Evolutionary conservation across 2,113 vertebrate species (phyloP), one percentile per base, ranked within the genome.

Genomic region (Ceratotherium simum): DNA sequence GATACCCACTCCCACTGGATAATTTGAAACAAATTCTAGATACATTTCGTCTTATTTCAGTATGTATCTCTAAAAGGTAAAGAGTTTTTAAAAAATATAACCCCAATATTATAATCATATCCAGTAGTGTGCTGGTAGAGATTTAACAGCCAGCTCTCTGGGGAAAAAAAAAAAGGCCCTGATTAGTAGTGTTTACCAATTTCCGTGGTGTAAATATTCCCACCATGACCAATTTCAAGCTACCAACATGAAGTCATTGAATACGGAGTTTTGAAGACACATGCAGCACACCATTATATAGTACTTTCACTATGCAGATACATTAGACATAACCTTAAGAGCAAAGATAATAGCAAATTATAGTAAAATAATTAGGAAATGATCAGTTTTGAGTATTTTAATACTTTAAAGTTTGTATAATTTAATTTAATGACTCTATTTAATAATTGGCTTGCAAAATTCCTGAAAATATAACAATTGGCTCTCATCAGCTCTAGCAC

Each of bases 1-100:
- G 10, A 83, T 21, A 54, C 3, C 11, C 27, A 83, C 2, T 6
- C 25, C 25, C 36, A 70, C 1, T 90, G 54, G 48, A 75, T 67
- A 67, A 94, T 70, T 36, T 48, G 36, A 96, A 84, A 90, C 20
- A 90, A 91, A 92, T 54, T 90, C 64, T 90, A 95, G 33, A 86
- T 46, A 58, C 33, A 60, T 12, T 51, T 80, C 14, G 39, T 67
- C 17, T 65, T 88, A 78, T 64, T 90, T 96, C 42, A 88, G 42
- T 75, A 81, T 31, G 3, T 13, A 78, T 79, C 56, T 95, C 33
- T 92, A 88, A 91, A 95, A 84, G 62, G 39, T 42, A 69, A 78
- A 67, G 21, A 62, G 27, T 51, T 65, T 89, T 80, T 60, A 67
- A 91, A 89, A 89, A 89, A 82, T 51, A 69, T 18, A 92, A 73